These are phyloP conservation scores for Brachionichthys hirsutus DNA, from an alignment of 2,113 vertebrate genomes.

Conservation along the genomic window DNA sequence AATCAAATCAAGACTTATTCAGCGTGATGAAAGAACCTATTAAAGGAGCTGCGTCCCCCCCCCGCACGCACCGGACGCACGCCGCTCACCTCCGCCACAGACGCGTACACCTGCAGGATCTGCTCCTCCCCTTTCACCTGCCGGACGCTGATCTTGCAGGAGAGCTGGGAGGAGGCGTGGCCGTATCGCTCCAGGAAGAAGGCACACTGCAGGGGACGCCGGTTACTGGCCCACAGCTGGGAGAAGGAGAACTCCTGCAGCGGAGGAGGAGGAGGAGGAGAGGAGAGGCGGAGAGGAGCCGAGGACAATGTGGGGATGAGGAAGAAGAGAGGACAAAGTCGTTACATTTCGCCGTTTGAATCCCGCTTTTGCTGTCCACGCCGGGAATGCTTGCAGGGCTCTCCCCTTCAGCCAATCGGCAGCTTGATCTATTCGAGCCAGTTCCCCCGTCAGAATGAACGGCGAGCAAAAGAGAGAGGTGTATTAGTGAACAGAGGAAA, in stretches of 20 bases:
- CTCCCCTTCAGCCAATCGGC: slow-evolving; percentile 56
- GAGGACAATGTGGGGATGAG: slow-evolving; percentile 28
- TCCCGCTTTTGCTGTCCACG: slow-evolving; percentile 36
- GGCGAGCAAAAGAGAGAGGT: not conserved
- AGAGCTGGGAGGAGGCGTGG: slow-evolving; percentile 86
- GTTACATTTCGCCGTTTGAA: slow-evolving; percentile 37
- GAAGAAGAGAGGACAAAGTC: slow-evolving; percentile 41
- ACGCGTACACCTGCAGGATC: slow-evolving; percentile 93
- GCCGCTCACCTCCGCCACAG: slow-evolving; percentile 86
- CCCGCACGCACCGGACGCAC: not conserved
- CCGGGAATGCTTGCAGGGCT: slow-evolving; percentile 54
- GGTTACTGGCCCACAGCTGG: slow-evolving; percentile 91
- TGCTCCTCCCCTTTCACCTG: slow-evolving; percentile 96
- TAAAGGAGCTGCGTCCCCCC: slow-evolving; percentile 28
- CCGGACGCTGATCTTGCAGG: slow-evolving; percentile 92
- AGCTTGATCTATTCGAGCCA: slow-evolving; percentile 49
- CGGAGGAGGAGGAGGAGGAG: slow-evolving; percentile 2
- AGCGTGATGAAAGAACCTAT: slow-evolving; percentile 50
- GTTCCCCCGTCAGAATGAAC: slow-evolving; percentile 24
- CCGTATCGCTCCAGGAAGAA: slow-evolving; percentile 94
- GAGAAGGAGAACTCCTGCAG: slow-evolving; percentile 94
- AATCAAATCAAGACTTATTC: slow-evolving; percentile 56
- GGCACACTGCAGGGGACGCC: slow-evolving; percentile 93
- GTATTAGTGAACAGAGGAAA: too few relatives aligned
- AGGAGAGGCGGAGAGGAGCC: slow-evolving; percentile 14